phyloP scores from a whole-genome alignment of 2,797 vertebrate genomes.

The Ammospiza maritima region DNA sequence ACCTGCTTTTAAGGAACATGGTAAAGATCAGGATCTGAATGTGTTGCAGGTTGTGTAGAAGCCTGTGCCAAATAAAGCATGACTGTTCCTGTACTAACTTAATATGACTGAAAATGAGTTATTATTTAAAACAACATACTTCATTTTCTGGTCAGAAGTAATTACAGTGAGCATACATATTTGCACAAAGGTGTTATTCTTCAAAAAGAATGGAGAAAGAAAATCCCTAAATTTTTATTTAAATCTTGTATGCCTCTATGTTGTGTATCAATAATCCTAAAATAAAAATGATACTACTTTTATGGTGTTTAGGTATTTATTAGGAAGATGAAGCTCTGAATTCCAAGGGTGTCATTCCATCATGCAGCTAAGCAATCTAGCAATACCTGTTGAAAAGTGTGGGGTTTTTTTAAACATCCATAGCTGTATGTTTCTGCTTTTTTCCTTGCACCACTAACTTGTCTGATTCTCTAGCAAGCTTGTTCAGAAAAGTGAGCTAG shows the following conservation, averaged over 20 bases:
- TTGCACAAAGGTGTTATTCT: not conserved
- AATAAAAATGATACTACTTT: not conserved
- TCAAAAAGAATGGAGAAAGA: not conserved
- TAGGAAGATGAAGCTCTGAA: not conserved
- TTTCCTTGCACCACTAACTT: not conserved
- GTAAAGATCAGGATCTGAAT: not conserved
- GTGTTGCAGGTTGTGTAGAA: not conserved
- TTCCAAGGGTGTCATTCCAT: not conserved
- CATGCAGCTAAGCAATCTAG: not conserved
- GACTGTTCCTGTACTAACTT: not conserved
- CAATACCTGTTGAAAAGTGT: not conserved
- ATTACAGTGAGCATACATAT: not conserved
- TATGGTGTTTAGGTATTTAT: not conserved
- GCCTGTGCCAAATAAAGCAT: not conserved
- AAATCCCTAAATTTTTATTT: not conserved
- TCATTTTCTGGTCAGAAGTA: not conserved
- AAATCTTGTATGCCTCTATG: not conserved
- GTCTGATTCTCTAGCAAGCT: not conserved
- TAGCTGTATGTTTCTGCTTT: not conserved
- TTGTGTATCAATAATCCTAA: not conserved
- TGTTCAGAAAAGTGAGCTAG: not conserved
- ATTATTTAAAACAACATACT: not conserved
- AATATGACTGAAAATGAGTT: not conserved
- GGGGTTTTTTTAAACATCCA: not conserved
- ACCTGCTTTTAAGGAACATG: not conserved